Evolutionary conservation across 2,888 invertebrate species (phyloP).

Genomic region (Malachius bipustulatus): DNA sequence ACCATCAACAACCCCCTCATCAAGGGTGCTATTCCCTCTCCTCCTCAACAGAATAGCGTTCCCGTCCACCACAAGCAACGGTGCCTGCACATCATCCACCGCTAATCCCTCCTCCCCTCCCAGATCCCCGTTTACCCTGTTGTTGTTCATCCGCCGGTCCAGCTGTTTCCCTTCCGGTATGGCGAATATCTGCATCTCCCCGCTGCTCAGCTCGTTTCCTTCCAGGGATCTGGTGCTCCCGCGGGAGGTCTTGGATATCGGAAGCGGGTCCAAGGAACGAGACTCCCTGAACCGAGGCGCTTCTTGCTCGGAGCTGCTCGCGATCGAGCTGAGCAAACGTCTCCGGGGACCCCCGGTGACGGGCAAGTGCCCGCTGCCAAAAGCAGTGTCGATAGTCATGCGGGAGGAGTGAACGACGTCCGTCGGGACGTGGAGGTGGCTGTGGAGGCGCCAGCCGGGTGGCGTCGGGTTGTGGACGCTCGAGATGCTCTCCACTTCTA

Average conservation of each 20-base stretch:
- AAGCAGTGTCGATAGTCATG: slow-evolving; percentile 38
- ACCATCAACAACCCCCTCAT: slow-evolving; percentile 32
- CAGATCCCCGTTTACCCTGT: slow-evolving; percentile 42
- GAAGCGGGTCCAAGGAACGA: slow-evolving; percentile 54
- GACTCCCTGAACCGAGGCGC: slow-evolving; percentile 44
- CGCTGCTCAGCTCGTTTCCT: slow-evolving; percentile 40
- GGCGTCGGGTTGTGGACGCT: slow-evolving; percentile 45
- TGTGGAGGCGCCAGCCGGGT: slow-evolving; percentile 29
- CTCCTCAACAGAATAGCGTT: slow-evolving; percentile 28
- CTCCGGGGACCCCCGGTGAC: slow-evolving; percentile 28
- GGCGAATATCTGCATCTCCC: slow-evolving; percentile 35
- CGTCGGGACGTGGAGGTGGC: slow-evolving; percentile 42
- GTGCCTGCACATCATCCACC: slow-evolving; percentile 36
- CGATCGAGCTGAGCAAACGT: slow-evolving; percentile 52
- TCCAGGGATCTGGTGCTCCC: slow-evolving; percentile 36
- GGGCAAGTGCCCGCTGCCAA: slow-evolving; percentile 33
- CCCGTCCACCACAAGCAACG: slow-evolving; percentile 31
- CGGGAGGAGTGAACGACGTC: slow-evolving; percentile 38
- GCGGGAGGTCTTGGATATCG: slow-evolving; percentile 26
- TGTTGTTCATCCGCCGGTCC: slow-evolving; percentile 41
- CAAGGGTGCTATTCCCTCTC: slow-evolving; percentile 29
- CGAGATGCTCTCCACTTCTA: slow-evolving; percentile 44
- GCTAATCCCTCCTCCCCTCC: slow-evolving; percentile 28
- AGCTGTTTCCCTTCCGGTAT: slow-evolving; percentile 37
- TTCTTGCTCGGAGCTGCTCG: slow-evolving; percentile 48